phyloP scores from a whole-genome alignment of 2,113 vertebrate genomes.

The Carassius carassius region DNA sequence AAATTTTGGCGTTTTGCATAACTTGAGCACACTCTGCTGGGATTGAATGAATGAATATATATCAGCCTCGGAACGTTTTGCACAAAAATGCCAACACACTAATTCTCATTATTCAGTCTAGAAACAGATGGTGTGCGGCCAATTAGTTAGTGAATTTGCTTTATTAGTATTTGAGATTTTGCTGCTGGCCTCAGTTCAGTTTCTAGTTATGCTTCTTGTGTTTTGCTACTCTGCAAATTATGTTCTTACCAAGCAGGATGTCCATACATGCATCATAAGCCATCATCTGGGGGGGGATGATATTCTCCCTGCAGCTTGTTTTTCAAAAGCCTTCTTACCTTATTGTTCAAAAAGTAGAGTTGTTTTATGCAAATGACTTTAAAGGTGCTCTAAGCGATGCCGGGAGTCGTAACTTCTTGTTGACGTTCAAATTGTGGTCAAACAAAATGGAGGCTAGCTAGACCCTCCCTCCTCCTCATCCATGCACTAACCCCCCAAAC shows the following conservation, averaged over 20 bases:
- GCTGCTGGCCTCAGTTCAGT: slow-evolving; percentile 61
- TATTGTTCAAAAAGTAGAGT: not conserved
- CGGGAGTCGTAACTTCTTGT: too few relatives aligned
- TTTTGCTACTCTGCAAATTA: slow-evolving; percentile 53
- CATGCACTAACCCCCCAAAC: too few relatives aligned
- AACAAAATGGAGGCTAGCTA: too few relatives aligned
- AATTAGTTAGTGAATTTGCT: slow-evolving; percentile 74
- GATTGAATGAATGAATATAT: slow-evolving; percentile 56
- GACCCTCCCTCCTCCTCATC: too few relatives aligned
- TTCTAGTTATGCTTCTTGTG: slow-evolving; percentile 47
- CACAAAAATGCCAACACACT: slow-evolving; percentile 62
- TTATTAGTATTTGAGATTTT: slow-evolving; percentile 70
- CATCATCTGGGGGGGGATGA: slow-evolving; percentile 23
- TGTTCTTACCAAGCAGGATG: slow-evolving; percentile 49
- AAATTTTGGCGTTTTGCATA: slow-evolving; percentile 30
- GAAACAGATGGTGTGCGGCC: slow-evolving; percentile 75
- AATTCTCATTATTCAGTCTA: slow-evolving; percentile 72
- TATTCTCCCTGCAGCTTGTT: slow-evolving; percentile 13
- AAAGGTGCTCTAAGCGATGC: too few relatives aligned
- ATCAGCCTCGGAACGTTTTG: slow-evolving; percentile 49
- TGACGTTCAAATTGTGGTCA: too few relatives aligned
- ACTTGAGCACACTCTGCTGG: slow-evolving; percentile 32
- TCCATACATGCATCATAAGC: slow-evolving; percentile 47
- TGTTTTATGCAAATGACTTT: not conserved
- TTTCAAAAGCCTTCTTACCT: not conserved